Evolutionary conservation across 2,113 vertebrate species (phyloP), one percentile per base, ranked within the genome.

Genomic region (Mesembrinibis cayennensis): DNA sequence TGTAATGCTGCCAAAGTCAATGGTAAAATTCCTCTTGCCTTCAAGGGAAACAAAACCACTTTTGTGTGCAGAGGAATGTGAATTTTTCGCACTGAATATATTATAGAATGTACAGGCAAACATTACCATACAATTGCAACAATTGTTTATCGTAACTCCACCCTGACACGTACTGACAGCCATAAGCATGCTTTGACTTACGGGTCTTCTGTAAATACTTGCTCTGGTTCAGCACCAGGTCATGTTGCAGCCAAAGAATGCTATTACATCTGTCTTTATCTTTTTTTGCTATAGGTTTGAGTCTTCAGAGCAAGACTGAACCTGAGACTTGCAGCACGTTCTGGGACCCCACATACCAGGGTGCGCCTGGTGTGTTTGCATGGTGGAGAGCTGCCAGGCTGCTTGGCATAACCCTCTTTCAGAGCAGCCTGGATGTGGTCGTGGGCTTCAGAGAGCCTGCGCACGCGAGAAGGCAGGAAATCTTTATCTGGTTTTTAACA

Each of bases 161-260:
- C 87, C 87, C 81, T 89, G 94, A 82, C 92, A 76, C 5, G 18
- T 80, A 92, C 72, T 66, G 87, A 80, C 70, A 87, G 38, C 62
- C 22, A 16, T 59, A 74, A 82, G 65, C 74, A 56, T 38, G 44
- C 49, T 87, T 87, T 82, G 49, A 84, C 52, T 89, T 92, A 72
- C 0, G 0, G 49, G 72, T 89, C 69, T 78, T 87, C 55, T 87
- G 89, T 73, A 94, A 95, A 97, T 85, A 93, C 56, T 93, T 94
- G 55, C 58, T 95, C 61, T 72, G 87, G 95, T 96, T 95, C 93
- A 96, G 77, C 67, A 95, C 87, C 44, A 87, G 91, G 94, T 95
- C 89, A 87, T 53, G 30, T 1, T 82, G 70, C 53, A 90, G 70
- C 73, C 1, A 0, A 93, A 79, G 89, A 86, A 80, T 76, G 53